Base-by-base conservation (phyloP, 1,140 invertebrate species). In the Rhopalosiphum padi region DNA sequence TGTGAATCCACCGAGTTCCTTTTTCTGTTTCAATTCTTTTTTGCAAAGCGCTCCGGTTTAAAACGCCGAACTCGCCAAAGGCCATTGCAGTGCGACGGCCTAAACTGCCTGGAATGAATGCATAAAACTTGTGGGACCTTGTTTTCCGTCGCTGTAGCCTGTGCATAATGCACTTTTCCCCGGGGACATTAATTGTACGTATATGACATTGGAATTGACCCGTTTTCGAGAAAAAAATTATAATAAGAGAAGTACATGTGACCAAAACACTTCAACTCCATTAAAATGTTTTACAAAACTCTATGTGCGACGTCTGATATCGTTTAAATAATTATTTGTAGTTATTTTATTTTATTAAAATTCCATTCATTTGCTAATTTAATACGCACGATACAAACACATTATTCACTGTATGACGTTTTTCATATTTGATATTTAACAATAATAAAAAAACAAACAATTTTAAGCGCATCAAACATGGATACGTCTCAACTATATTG, bases 251-350 rank as follows among this genome's bases (percentile, higher is more conserved):
- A 89, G 9, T 37, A 55, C 7, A n/a, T 30, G 18, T n/a, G 77
- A 68, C 91, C 2, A 48, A 83, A 92, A 83, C 35, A 92, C 91
- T 92, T 92, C 48, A 85, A 85, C 77, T 82, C n/a, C 77, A 83
- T 92, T 83, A 51, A 92, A 92, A 92, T 53, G 35, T 92, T 85
- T 85, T 41, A 23, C 18, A 41, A 89, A 9, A n/a, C 30, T 2
- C 25, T 5, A 3, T 1, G 0, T 2, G 9, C 35, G 21, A 22
- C 46, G n/a, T 11, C 18, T 22, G 30, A 9, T 55, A 35, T 51
- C 46, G 18, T 88, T 51, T 88, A 9, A 88, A 51, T 88, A 35
- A 77, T 77, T 77, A n/a, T n/a, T 77, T 18, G n/a, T n/a, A 77
- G 18, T 77, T 51, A 88, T 30, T 46, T 88, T n/a, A 37, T 90